These are phyloP conservation scores for Neelides folsomi DNA, from an alignment of 2,888 invertebrate species.

Conservation along the genomic window DNA sequence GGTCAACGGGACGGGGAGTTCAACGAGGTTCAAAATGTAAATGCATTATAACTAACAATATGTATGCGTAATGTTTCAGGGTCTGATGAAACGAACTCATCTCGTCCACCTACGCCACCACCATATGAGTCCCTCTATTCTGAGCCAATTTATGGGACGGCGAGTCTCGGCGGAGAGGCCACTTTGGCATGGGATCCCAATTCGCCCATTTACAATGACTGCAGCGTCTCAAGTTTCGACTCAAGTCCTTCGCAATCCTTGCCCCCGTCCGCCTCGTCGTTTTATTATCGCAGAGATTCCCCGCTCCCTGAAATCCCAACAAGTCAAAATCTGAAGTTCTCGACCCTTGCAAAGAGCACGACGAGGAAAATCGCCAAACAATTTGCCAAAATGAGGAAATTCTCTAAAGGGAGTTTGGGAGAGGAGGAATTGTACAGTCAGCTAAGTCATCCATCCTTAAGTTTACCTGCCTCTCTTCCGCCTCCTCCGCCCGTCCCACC, in stretches of 20 bases:
- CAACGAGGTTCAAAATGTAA: too few species aligned
- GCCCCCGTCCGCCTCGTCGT: not conserved
- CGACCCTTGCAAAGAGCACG: slow-evolving; percentile 30
- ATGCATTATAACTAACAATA: too few species aligned
- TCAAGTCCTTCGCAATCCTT: not conserved
- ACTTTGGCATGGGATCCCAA: not conserved
- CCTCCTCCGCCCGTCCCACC: not conserved
- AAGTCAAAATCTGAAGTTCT: slow-evolving; percentile 15
- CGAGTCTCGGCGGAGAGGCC: not conserved
- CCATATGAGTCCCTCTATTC: slow-evolving; percentile 27
- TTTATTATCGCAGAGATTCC: not conserved
- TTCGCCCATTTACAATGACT: not conserved
- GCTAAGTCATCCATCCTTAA: too few species aligned
- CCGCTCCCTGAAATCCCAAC: not conserved
- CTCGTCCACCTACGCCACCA: slow-evolving; percentile 16
- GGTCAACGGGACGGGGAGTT: too few species aligned
- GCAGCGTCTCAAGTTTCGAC: not conserved
- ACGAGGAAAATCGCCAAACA: slow-evolving; percentile 30
- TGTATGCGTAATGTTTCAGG: slow-evolving; percentile 1
- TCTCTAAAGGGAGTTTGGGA: slow-evolving; percentile 16
- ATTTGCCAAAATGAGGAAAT: slow-evolving; percentile 25
- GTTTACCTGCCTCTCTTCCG: too few species aligned
- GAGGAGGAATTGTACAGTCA: not conserved
- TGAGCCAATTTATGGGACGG: slow-evolving; percentile 27
- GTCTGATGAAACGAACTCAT: slow-evolving; percentile 14